These are phyloP conservation scores for Heliothis virescens DNA, from an alignment of 1,140 invertebrate genomes.

Conservation along the genomic window DNA sequence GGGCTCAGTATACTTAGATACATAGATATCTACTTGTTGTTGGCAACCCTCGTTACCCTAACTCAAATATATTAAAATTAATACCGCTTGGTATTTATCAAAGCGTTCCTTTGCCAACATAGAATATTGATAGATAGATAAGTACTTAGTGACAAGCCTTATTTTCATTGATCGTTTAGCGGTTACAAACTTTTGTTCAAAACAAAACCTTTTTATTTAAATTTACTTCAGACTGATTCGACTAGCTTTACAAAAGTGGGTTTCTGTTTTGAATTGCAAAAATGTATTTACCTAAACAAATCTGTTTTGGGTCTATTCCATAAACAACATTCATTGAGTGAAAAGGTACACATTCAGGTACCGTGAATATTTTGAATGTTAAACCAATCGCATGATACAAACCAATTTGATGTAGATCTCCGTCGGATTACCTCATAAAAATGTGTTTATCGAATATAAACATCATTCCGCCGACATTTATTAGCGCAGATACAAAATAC, in stretches of 20 bases:
- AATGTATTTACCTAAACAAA: neutral
- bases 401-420: constrained; percentile 40
- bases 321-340: constrained; percentile 24
- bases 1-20: neutral
- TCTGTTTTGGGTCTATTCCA: constrained; percentile 3
- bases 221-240: neutral
- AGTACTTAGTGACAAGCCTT: too few species aligned
- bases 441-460: constrained; percentile 44
- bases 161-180: too few species aligned
- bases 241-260: neutral
- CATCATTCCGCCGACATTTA: constrained; percentile 21
- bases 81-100: neutral
- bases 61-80: neutral
- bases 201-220: neutral
- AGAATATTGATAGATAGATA: too few species aligned
- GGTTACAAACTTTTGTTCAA: neutral
- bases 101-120: too few species aligned
- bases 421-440: constrained; percentile 32
- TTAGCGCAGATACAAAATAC: constrained; percentile 14
- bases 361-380: constrained; percentile 21
- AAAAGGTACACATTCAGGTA: constrained; percentile 3
- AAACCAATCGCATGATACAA: constrained; percentile 20
- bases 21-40: neutral
- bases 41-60: neutral
- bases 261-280: constrained; percentile 2